A percentile compares a stretch with the other conserved stretches of the same genome.
Conservation (phyloP, 1,140 invertebrate species). For the Agrilus planipennis region DNA sequence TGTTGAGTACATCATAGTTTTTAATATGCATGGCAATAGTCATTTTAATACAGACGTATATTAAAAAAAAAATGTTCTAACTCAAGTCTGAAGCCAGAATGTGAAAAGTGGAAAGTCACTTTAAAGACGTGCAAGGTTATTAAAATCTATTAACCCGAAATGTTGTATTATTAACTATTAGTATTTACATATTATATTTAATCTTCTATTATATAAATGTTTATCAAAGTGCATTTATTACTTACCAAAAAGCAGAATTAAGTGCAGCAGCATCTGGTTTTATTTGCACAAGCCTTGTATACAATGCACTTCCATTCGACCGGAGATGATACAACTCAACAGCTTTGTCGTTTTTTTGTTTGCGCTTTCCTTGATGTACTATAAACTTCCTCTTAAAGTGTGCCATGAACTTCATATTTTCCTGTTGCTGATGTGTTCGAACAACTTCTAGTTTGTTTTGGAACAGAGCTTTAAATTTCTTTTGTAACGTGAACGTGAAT, state of each 20-base stretch:
- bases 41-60: too few species aligned
- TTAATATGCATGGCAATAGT: too few species aligned
- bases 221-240: too few species aligned
- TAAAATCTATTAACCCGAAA: too few species aligned
- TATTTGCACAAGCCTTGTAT: conserved; percentile 87
- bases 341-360: conserved; percentile 44
- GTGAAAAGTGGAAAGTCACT: too few species aligned
- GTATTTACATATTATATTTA: too few species aligned
- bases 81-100: too few species aligned
- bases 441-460: conserved; percentile 94
- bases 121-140: neutral
- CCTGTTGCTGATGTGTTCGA: conserved; percentile 96
- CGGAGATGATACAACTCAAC: conserved; percentile 93
- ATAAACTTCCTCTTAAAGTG: conserved; percentile 95
- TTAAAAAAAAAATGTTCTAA: too few species aligned
- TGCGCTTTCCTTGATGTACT: conserved; percentile 83
- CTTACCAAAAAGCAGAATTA: conserved; percentile 77
- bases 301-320: conserved; percentile 89
- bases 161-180: too few species aligned
- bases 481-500: conserved; percentile 95
- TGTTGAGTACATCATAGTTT: too few species aligned
- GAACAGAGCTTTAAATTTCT: conserved; percentile 94
- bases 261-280: conserved; percentile 63
- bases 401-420: conserved; percentile 96
- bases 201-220: conserved; percentile 8